Base-by-base conservation (phyloP, 2,888 invertebrate genomes). In the Mesorhabditis belari region DNA sequence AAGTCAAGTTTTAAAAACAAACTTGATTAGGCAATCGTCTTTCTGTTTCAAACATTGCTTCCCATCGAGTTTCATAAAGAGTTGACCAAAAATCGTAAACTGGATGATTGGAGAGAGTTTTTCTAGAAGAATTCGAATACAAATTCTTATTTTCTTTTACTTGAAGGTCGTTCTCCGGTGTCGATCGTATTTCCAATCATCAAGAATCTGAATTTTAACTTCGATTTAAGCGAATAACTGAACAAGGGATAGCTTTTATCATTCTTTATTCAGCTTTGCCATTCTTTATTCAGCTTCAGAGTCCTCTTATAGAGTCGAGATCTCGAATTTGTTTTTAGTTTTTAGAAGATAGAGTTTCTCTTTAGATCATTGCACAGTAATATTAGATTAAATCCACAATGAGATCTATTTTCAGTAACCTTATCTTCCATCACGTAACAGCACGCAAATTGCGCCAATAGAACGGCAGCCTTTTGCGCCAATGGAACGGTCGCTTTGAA, bases 61-160 rank as follows among this genome's bases (percentile, higher is more conserved):
- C 59, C 58, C 62, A 58, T 57, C 27, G 28, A 54, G 57, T 61
- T 53, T 57, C 64, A 61, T 71, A 63, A 44, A 71, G 61, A 5
- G 71, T 66, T 23, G 71, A 53, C 73, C 73, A 73, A 58, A 73
- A 73, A 35, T 73, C 73, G 60, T 71, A 73, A 25, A 71, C 73
- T 2, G 71, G 71, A 61, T 73, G 71, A 29, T 73, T 66, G 19
- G 61, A 25, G 5, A 73, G 64, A 51, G 67, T 68, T 51, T 66
- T 71, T 57, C 71, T 71, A 60, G n/a, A 63, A 25, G 1, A 57
- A 56, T 52, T 49, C n/a, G 29, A n/a, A 54, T 19, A 17, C 17
- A 49, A 9, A 19, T 49, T 24, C 5, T 19, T 21, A 49, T 21
- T 24, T 9, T 56, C 2, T 17, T 51, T 49, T 19, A 73, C 73